Base-by-base conservation (phyloP, 1,140 invertebrate genomes). In the Diachasmimorpha longicaudata region DNA sequence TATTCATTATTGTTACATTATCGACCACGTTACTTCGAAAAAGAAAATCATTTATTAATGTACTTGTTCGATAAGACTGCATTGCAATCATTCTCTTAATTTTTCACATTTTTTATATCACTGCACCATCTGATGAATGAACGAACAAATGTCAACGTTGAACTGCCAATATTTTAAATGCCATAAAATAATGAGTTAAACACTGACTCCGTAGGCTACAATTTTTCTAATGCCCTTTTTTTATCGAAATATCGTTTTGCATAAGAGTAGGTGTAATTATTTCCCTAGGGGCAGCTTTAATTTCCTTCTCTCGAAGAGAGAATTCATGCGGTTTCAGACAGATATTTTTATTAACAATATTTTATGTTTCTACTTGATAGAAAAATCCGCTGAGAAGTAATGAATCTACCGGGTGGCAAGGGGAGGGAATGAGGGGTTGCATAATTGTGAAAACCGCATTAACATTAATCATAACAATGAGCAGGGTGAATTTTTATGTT, bases 81-180 rank as follows among this genome's bases (percentile, higher is more conserved):
- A 70, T 75, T 46, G 39, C 70, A 39, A 42, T 66, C 37, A 74
- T 74, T 25, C 36, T 6, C 13, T 72, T 58, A 14, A 55, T 31
- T 36, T 55, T 72, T 36, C 19, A 74, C 13, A 48, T 14, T 58
- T 39, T 39, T 42, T 63, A 25, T 25, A 4, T 63, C 23, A 25
- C 31, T 31, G 23, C 58, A 6, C 14, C 23, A 55, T 68, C 44
- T 37, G 58, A 37, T 31, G 58, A 55, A 79, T 46, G 55, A 36
- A 3, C 66, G 71, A 46, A 77, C 75, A 72, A 79, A 46, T 31
- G n/a, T 77, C 72, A 77, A 82, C 79, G 78, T 83, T 82, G 77
- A 85, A 85, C 84, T 86, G 85, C 83, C 83, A 85, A 85, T 81
- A 81, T 82, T 74, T 77, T 80, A 76, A 84, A 82, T 86, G 85